Evolutionary conservation across 2,113 vertebrate genomes (phyloP), one percentile per base, ranked within the genome.

Genomic region (Notothenia rossii): DNA sequence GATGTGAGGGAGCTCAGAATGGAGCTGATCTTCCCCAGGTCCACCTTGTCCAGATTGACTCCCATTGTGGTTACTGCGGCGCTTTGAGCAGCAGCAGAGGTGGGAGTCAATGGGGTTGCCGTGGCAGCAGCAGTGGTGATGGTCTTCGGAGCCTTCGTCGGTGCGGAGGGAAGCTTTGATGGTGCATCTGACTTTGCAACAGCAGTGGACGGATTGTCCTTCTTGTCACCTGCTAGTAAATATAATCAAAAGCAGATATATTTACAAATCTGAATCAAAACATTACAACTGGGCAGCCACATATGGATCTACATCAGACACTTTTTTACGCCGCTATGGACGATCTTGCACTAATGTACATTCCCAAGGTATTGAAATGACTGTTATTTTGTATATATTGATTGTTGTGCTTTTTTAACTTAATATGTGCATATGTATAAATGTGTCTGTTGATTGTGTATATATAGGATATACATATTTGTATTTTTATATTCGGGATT

Each of bases 21-120:
- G 80, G 98, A 99, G 92, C 97, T 99, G 93, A 99, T 99, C 91
- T 99, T 99, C 22, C 98, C 98, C 85, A 99, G 91, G 92, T 99
- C 98, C 86, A 99, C 98, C 12, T 99, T 99, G 75, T 97, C 98
- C 86, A 99, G 91, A 90, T 97, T 99, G 66, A 95, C 88, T 61
- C 97, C 97, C 88, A 98, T 85, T 2, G 88, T 10, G n/a, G 89
- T 72, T 86, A 94, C 10, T 75, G 92, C 73, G 68, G 10, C 0
- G 64, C 90, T 79, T 83, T 93, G 0, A 90, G 72, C 68, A 68
- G 56, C 84, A 92, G 72, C 40, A 15, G 86, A 61, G 36, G 95
- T 58, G 68, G 93, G 81, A 66, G 49, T 2, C 66, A 92, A 72
- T 88, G 96, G 0, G 78, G 82, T 81, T 72, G 50, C 83, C 73